These are phyloP conservation scores for Neodiprion fabricii DNA, from an alignment of 1,140 invertebrate species.

Conservation along the genomic window DNA sequence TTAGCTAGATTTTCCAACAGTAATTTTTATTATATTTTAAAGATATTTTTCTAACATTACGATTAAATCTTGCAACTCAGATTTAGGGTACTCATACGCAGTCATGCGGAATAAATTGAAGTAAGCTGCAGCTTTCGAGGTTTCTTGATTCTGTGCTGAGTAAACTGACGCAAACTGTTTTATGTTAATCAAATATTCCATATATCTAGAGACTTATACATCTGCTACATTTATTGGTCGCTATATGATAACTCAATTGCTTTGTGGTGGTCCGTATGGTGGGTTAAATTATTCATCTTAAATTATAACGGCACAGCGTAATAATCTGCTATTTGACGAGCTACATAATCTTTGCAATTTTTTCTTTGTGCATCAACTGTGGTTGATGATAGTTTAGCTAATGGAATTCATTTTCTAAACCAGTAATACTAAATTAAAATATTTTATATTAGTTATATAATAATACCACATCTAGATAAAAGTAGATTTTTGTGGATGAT, in stretches of 20 bases:
- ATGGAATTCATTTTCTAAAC: background rate
- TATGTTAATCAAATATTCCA: background rate
- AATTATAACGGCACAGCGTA: background rate
- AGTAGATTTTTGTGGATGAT: background rate
- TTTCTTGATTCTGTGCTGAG: no score
- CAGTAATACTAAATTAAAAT: background rate
- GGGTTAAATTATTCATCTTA: background rate
- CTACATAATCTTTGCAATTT: background rate
- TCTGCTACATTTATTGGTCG: background rate
- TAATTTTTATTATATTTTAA: no score
- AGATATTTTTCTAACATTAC: no score
- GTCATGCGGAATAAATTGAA: background rate
- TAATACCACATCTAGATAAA: background rate
- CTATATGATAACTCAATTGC: background rate
- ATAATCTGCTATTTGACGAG: no score
- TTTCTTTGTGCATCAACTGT: background rate
- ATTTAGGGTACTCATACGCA: no score
- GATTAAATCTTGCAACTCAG: no score
- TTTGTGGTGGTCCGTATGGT: background rate
- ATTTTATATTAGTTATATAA: background rate
- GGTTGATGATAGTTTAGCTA: background rate
- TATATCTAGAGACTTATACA: background rate
- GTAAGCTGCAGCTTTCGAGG: background rate
- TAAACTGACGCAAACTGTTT: no score
- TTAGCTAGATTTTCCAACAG: no score